Percentiles rank a stretch among this genome's conserved stretches.
phyloP scores from a whole-genome alignment of 2,797 vertebrate genomes.

The Coendou prehensilis region DNA sequence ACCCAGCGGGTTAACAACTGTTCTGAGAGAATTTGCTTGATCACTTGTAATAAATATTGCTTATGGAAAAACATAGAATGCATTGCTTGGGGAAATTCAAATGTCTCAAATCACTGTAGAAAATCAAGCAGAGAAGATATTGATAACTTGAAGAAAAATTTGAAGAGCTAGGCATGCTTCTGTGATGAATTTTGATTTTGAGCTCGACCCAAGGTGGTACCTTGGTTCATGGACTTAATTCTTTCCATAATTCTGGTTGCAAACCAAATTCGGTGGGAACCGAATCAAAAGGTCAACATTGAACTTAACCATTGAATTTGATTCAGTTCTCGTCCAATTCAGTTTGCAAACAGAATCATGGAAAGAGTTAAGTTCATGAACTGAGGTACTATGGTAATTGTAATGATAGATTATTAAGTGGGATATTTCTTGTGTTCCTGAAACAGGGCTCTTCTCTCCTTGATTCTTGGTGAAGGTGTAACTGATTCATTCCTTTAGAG shows the following conservation, averaged over 20 bases:
- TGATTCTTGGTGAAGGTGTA: background rate
- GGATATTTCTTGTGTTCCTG: background rate
- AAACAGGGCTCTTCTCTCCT: background rate
- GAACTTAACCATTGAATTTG: background rate
- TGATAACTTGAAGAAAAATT: background rate
- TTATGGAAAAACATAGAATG: constrained; percentile 10
- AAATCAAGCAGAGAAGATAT: constrained; percentile 1
- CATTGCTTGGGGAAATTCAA: background rate
- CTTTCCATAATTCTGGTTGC: background rate
- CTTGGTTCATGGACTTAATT: background rate
- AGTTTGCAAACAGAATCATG: background rate
- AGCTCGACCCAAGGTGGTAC: background rate
- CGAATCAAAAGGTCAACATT: background rate
- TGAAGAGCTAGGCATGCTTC: background rate
- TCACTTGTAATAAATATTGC: constrained; percentile 12
- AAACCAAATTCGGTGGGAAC: background rate
- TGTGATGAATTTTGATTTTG: background rate
- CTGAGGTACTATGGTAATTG: background rate
- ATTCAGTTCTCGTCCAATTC: background rate
- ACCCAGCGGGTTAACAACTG: background rate
- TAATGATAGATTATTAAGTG: background rate
- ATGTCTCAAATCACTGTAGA: background rate
- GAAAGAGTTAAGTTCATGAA: background rate
- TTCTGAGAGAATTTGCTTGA: constrained; percentile 6
- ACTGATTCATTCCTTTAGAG: background rate